These are phyloP conservation scores for Tridacna crocea DNA, from an alignment of 2,888 invertebrate species.

Conservation along the genomic window DNA sequence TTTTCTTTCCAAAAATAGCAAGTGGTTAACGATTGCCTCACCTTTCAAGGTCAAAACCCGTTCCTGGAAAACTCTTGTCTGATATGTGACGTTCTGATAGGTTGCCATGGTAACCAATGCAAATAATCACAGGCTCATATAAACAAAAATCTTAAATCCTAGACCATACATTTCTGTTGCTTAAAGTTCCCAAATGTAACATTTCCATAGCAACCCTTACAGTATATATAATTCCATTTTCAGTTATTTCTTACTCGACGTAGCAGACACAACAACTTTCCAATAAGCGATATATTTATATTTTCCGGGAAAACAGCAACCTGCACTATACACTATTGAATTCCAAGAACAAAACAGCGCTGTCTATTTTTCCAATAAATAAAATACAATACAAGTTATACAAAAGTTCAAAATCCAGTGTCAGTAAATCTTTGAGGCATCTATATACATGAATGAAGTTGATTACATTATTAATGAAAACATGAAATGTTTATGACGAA, in stretches of 20 bases:
- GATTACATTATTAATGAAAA: conserved; percentile 22
- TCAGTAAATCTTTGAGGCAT: conserved; percentile 25
- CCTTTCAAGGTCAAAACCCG: conserved; percentile 70
- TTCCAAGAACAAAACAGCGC: not conserved
- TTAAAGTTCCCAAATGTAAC: not conserved
- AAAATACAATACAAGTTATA: conserved; percentile 12
- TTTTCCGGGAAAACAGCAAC: conserved; percentile 12
- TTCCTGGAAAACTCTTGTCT: conserved; percentile 69
- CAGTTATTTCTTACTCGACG: not conserved
- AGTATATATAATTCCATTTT: not conserved
- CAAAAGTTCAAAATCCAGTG: conserved; percentile 16
- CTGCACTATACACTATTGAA: conserved; percentile 5
- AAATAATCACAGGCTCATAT: conserved; percentile 18
- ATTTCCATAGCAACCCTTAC: conserved; percentile 5
- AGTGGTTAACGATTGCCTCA: conserved; percentile 40
- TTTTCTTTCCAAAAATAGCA: too few relatives aligned
- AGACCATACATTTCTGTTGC: conserved; percentile 1
- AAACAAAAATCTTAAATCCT: conserved; percentile 13
- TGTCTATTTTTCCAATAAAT: conserved; percentile 21
- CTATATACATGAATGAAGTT: conserved; percentile 23
- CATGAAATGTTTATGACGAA: conserved; percentile 4
- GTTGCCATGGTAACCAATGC: conserved; percentile 56
- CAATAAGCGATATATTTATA: not conserved
- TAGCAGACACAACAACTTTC: conserved; percentile 1
- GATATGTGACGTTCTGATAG: conserved; percentile 68